Evolutionary conservation across 1,140 invertebrate genomes (phyloP), one percentile per base, ranked within the genome.

Genomic region (Pentalonia nigronervosa): DNA sequence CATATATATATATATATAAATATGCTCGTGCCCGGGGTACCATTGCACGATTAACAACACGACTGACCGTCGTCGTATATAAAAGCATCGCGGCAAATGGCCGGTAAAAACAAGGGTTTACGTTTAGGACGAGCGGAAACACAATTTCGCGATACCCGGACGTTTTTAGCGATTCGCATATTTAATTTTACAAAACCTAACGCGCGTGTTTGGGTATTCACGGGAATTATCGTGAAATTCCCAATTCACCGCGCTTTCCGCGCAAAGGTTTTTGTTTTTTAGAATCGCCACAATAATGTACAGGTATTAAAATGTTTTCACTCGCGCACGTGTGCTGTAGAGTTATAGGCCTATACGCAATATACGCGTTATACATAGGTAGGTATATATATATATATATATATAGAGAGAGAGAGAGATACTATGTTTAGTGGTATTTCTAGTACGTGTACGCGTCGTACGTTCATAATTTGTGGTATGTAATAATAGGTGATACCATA

Each of bases 41-140:
- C 47, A 47, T 48, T 87, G 45, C 86, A 8, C 86, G 86, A 87
- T 87, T 87, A 87, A 87, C 86, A 87, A 87, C 86, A 50, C 86
- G n/a, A 76, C 60, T n/a, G 60, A 34, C 45, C 45, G 45, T 87
- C 45, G 45, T 87, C 45, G 86, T 87, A 87, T 87, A 87, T 87
- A 87, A 87, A 87, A 87, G 86, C 86, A 53, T 20, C 47, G 86
- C 86, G 86, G 45, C 86, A 87, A 87, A 87, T 48, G 86, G 86
- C 30, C n/a, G 86, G 86, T 87, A 87, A 48, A 87, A 87, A 87
- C 86, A 87, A 87, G 86, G 86, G 86, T 87, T 87, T 87, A 87
- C 86, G 45, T 87, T 87, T 48, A 87, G 86, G 47, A 87, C 30
- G 45, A 50, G 86, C 86, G 86, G 86, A 87, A 87, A 87, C 45